phyloP scores from a whole-genome alignment of 2,888 invertebrate genomes.

The Papilio demoleus region DNA sequence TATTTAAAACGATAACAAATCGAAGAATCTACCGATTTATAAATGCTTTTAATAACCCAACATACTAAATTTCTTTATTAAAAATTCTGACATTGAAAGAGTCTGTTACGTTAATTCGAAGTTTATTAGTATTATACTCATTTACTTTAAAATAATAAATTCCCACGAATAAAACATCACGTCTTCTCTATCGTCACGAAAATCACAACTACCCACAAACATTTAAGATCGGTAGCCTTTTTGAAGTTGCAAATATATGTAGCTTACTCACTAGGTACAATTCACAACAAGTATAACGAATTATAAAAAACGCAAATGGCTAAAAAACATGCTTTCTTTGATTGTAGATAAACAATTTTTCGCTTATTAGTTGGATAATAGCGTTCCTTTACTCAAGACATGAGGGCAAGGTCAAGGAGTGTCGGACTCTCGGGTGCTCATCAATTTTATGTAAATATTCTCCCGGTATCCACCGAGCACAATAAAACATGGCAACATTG shows the following conservation, averaged over 20 bases:
- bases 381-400: slow-evolving; percentile 58
- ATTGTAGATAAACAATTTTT: slow-evolving; percentile 58
- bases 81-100: not conserved
- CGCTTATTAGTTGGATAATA: slow-evolving; percentile 60
- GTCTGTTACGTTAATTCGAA: not conserved
- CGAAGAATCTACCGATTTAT: too few species aligned
- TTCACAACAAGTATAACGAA: not conserved
- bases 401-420: slow-evolving; percentile 69
- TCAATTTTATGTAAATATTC: slow-evolving; percentile 80
- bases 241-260: not conserved
- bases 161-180: not conserved
- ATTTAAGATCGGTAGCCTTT: not conserved
- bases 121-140: not conserved
- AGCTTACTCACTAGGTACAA: not conserved
- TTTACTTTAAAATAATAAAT: not conserved
- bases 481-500: slow-evolving; percentile 70
- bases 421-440: slow-evolving; percentile 68
- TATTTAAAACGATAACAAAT: not conserved
- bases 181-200: not conserved
- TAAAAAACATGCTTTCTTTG: slow-evolving; percentile 21
- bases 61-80: not conserved
- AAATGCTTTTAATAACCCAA: not conserved
- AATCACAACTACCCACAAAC: not conserved
- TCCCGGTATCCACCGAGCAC: slow-evolving; percentile 67
- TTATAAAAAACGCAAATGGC: slow-evolving; percentile 22